Percentiles rank a stretch among this genome's conserved stretches.
phyloP scores from a whole-genome alignment of 2,888 invertebrate species.

The Volucella inflata region DNA sequence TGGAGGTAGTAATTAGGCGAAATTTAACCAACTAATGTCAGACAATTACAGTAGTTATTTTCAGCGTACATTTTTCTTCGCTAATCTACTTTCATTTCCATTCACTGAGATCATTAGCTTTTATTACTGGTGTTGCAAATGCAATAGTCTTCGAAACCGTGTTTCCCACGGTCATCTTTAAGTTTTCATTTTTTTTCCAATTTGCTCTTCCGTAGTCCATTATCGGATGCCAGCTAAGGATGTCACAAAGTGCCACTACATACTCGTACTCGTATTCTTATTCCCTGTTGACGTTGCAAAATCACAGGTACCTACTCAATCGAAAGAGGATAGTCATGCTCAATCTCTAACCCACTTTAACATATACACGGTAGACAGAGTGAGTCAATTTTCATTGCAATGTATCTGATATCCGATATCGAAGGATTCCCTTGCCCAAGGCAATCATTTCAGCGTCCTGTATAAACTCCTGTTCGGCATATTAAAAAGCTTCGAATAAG shows the following conservation, averaged over 20 bases:
- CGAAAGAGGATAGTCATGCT: constrained; percentile 14
- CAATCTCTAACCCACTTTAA: not conserved
- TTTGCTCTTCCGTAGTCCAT: not conserved
- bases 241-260: constrained; percentile 1
- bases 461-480: constrained; percentile 37
- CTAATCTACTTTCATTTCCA: constrained; percentile 46
- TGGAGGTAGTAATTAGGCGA: constrained; percentile 44
- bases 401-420: constrained; percentile 2
- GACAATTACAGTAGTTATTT: constrained; percentile 43
- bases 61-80: constrained; percentile 12
- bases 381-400: not conserved
- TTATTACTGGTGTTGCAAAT: not conserved
- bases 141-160: no score
- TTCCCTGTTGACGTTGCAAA: constrained; percentile 19
- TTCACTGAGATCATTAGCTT: constrained; percentile 15
- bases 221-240: constrained; percentile 8
- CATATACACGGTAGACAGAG: not conserved
- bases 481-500: constrained; percentile 37
- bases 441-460: not conserved
- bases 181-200: not conserved
- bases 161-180: no score
- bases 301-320: constrained; percentile 39
- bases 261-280: not conserved
- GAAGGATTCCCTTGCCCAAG: not conserved
- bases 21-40: constrained; percentile 28